These are phyloP conservation scores for Anguilla marmorata DNA, from an alignment of 2,797 vertebrate genomes.

Conservation along the genomic window DNA sequence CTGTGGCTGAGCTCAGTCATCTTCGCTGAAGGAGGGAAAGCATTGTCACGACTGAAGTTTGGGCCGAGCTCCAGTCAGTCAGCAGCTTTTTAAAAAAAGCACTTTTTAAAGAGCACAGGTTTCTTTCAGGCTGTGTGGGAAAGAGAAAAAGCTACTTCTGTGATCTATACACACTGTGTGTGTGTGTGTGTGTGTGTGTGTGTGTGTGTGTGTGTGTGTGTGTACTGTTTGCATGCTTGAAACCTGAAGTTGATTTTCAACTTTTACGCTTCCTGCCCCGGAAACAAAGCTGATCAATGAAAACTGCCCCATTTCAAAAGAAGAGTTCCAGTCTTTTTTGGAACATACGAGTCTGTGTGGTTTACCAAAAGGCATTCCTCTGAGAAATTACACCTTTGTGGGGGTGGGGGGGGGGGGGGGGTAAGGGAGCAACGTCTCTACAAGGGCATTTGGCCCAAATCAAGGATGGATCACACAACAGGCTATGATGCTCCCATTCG, in stretches of 20 bases:
- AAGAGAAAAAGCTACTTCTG: not conserved
- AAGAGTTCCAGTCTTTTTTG: not conserved
- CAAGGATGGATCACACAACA: not conserved
- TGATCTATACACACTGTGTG: not conserved
- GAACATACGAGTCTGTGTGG: not conserved
- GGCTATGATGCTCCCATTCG: not conserved
- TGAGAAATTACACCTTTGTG: not conserved
- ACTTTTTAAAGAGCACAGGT: not conserved
- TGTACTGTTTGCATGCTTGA: not conserved
- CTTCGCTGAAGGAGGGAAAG: constrained; percentile 1
- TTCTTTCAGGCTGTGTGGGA: not conserved
- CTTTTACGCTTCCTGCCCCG: not conserved
- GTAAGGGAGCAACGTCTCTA: not conserved
- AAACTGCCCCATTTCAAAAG: not conserved
- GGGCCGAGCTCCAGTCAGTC: not conserved
- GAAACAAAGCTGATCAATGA: not conserved
- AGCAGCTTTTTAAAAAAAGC: not conserved
- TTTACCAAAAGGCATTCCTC: not conserved
- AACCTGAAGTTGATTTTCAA: not conserved
- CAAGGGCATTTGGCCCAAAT: not conserved
- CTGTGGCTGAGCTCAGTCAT: not conserved
- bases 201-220: too few species aligned
- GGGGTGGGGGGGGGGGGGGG: too few species aligned
- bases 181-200: not conserved
- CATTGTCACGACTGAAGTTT: not conserved